Conservation (phyloP, 2,888 invertebrate species). For the Rhagophthalmus giganteus region DNA sequence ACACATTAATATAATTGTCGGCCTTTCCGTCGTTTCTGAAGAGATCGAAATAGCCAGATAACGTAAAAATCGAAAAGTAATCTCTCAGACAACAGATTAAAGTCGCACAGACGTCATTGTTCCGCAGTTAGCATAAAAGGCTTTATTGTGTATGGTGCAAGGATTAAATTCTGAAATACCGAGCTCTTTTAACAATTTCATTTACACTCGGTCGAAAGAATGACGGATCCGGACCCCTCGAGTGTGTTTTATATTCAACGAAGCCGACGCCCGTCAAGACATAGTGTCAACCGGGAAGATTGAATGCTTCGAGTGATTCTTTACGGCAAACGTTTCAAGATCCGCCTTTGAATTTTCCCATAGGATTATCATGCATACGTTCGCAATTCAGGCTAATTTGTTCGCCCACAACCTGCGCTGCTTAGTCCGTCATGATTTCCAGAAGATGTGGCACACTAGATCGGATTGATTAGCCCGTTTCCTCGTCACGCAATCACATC, state of each 20-base stretch:
- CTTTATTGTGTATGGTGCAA: conserved; percentile 2
- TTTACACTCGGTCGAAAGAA: conserved; percentile 12
- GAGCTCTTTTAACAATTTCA: conserved; percentile 6
- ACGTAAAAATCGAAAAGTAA: conserved; percentile 8
- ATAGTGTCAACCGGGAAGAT: conserved; percentile 21
- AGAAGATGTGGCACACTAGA: conserved; percentile 30
- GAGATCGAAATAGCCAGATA: no score
- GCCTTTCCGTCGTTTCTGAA: no score
- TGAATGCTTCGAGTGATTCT: conserved; percentile 21
- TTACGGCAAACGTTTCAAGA: conserved; percentile 1
- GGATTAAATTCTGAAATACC: conserved; percentile 7
- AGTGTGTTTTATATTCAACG: no score
- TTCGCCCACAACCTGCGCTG: conserved; percentile 30
- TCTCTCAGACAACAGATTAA: conserved; percentile 21
- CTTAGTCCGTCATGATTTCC: conserved; percentile 27
- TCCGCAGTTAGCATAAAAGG: conserved; percentile 9
- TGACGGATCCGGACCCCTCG: no score
- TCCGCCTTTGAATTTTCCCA: no score
- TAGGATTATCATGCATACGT: no score
- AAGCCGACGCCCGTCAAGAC: conserved; percentile 9
- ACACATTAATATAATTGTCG: no score
- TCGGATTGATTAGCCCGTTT: conserved; percentile 33
- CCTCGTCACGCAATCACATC: conserved; percentile 35
- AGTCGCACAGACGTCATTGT: conserved; percentile 16
- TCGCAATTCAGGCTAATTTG: no score